Evolutionary conservation across 2,797 vertebrate genomes (phyloP).

Genomic region (Toxotes lorentzi): DNA sequence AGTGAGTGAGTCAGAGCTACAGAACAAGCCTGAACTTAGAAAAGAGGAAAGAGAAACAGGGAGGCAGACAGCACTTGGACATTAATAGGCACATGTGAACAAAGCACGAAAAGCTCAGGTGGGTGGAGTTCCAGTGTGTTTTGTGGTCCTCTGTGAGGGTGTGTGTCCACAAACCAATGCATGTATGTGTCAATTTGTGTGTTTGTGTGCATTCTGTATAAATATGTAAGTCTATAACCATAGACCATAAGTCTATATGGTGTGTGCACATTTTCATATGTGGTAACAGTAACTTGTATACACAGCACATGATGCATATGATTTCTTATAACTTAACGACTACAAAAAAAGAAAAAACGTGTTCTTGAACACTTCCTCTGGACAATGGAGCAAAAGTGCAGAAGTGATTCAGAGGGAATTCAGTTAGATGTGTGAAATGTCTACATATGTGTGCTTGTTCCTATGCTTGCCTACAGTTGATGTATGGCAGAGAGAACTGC

Average conservation of each 20-base stretch:
- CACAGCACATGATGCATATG: background rate
- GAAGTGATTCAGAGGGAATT: constrained; percentile 12
- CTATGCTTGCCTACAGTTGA: background rate
- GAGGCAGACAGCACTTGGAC: constrained; percentile 48
- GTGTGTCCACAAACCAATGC: constrained; percentile 9
- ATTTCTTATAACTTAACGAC: background rate
- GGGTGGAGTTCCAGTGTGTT: constrained; percentile 42
- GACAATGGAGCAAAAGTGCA: background rate
- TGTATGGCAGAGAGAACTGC: constrained; percentile 25
- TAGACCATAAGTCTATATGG: background rate
- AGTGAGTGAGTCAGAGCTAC: constrained; percentile 59
- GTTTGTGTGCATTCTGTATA: constrained; percentile 13
- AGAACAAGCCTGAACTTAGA: constrained; percentile 62
- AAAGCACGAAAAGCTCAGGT: constrained; percentile 57
- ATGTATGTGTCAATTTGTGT: background rate
- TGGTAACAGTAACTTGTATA: background rate
- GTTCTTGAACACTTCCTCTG: background rate
- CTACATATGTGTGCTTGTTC: constrained; percentile 30
- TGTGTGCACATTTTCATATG: background rate
- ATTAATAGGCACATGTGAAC: constrained; percentile 57
- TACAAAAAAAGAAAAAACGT: background rate
- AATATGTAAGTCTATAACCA: background rate
- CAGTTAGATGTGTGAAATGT: constrained; percentile 13
- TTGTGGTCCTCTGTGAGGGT: constrained; percentile 16
- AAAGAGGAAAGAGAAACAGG: constrained; percentile 45